Evolutionary conservation across 2,797 vertebrate genomes (phyloP), one percentile per base, ranked within the genome.

Genomic region (Enoplosus armatus): DNA sequence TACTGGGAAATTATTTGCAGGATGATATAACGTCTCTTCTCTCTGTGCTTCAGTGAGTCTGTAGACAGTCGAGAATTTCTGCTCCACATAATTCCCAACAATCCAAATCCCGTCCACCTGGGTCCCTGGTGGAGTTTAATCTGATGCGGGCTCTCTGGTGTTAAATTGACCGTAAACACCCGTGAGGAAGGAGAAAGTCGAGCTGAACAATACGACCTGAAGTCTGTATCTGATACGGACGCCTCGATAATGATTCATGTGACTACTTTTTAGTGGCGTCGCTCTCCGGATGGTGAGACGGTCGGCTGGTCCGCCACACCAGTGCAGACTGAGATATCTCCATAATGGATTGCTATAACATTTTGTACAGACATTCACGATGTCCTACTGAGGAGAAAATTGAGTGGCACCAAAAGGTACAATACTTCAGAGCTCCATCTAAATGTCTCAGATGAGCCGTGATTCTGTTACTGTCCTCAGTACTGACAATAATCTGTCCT

Each of bases 1-100:
- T 66, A 58, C 37, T 26, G 15, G 59, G 45, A 37, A 51, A 79
- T 80, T 53, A 68, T 62, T 56, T 56, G 73, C 62, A 50, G 56
- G 35, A 18, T 48, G 69, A 75, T 11, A 8, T 15, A 1, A 48
- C n/a, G 26, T 48, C 59, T 77, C 24, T 20, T 35, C 29, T 43
- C 47, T 58, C 27, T 8, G 54, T 11, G 1, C 53, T 37, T 35
- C 47, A 54, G 15, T 1, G 22, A 29, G 43, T 7, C 56, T 56
- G 47, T 1, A 16, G 77, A 77, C 59, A 63, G 16, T 26, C 60
- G 3, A n/a, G 31, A 70, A 35, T 56, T 63, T 55, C n/a, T 77
- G 75, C 60, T 71, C 33, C 47, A 55, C 64, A 39, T 60, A 24
- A 63, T 59, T 63, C 56, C 22, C 47, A 69, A 43, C 53, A 24